phyloP scores from a whole-genome alignment of 2,113 vertebrate species.

The Scartelaos histophorus region DNA sequence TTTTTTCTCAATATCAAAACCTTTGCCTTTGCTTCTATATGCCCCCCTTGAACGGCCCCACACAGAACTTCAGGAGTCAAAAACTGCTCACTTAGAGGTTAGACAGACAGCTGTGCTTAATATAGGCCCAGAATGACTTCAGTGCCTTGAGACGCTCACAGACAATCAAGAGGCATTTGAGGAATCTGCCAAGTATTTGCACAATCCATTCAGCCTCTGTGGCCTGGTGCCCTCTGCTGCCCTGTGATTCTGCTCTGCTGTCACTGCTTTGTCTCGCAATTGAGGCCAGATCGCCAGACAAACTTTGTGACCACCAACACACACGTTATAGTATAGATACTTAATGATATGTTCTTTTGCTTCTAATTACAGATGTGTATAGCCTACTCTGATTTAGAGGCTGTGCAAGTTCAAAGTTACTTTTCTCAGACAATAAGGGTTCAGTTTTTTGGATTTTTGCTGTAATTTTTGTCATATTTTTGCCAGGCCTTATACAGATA shows the following conservation, averaged over 20 bases:
- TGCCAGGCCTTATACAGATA: too few relatives aligned
- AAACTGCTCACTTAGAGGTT: constrained; percentile 36
- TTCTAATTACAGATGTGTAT: neutral
- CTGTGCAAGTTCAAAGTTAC: too few relatives aligned
- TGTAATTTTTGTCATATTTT: too few relatives aligned
- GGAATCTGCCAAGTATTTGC: constrained; percentile 72
- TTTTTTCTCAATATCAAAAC: constrained; percentile 41
- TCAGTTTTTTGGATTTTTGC: too few relatives aligned
- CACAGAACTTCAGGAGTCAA: constrained; percentile 47
- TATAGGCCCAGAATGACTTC: constrained; percentile 50
- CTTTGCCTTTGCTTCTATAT: constrained; percentile 42
- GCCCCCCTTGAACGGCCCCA: constrained; percentile 50
- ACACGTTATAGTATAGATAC: constrained; percentile 7
- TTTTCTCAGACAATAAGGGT: too few relatives aligned
- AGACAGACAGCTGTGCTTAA: constrained; percentile 53
- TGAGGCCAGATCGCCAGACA: constrained; percentile 63
- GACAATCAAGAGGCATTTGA: constrained; percentile 68
- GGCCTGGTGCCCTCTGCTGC: constrained; percentile 49
- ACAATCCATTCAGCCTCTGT: constrained; percentile 43
- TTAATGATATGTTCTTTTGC: neutral
- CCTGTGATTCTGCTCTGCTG: constrained; percentile 37
- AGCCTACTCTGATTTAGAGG: too few relatives aligned
- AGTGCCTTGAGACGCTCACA: constrained; percentile 47
- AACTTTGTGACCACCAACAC: constrained; percentile 62
- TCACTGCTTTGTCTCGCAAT: constrained; percentile 62